Evolutionary conservation across 92 coral and sea anemone species (phyloP).

Genomic region (Meandrina meandrites): DNA sequence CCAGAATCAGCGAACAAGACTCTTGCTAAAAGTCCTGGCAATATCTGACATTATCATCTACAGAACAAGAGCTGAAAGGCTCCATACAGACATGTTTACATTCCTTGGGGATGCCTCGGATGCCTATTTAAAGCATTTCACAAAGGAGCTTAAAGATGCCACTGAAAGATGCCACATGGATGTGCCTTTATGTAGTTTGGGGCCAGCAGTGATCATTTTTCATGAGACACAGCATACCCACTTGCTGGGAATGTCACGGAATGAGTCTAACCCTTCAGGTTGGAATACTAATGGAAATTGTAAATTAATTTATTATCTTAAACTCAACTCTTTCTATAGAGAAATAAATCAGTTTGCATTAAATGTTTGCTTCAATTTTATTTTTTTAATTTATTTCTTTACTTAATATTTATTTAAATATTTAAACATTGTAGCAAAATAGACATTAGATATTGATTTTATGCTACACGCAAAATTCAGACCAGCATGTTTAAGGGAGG

Average conservation of each 20-base stretch:
- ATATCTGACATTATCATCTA: slow-evolving; percentile 91
- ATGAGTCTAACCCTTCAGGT: slow-evolving; percentile 22
- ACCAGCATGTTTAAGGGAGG: no score
- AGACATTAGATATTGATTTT: no score
- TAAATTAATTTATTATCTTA: neutral
- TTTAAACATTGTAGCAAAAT: no score
- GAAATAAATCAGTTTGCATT: no score
- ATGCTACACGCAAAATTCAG: no score
- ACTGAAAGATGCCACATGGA: slow-evolving; percentile 80
- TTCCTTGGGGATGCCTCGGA: slow-evolving; percentile 99
- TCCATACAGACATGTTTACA: slow-evolving; percentile 95
- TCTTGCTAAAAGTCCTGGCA: slow-evolving; percentile 91
- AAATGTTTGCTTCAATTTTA: no score
- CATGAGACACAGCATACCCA: slow-evolving; percentile 98
- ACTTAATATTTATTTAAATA: no score
- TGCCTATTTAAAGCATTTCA: slow-evolving; percentile 93
- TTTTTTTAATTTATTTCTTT: no score
- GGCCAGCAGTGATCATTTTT: slow-evolving; percentile 95
- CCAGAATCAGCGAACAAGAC: slow-evolving; percentile 84
- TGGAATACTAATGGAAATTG: neutral
- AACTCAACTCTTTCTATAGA: neutral
- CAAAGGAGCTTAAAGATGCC: slow-evolving; percentile 90
- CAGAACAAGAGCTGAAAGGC: slow-evolving; percentile 95
- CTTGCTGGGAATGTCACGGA: slow-evolving; percentile 63
- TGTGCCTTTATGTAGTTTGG: slow-evolving; percentile 91